phyloP scores from a whole-genome alignment of 2,797 vertebrate genomes.

The Heteromormyrus szaboi region DNA sequence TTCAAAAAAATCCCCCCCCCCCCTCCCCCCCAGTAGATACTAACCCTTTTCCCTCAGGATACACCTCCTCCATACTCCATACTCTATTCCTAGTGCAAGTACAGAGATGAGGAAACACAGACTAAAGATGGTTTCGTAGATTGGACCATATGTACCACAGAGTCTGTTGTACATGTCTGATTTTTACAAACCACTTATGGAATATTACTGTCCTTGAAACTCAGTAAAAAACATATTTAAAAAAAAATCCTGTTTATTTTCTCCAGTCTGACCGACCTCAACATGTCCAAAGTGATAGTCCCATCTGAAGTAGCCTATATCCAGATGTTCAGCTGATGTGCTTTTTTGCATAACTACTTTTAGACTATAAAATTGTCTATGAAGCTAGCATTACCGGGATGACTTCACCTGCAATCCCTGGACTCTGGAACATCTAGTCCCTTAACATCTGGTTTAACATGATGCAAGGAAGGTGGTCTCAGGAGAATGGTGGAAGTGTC shows the following conservation, averaged over 20 bases:
- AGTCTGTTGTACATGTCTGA: constrained; percentile 23
- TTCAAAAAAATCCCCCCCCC: background rate
- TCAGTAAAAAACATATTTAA: constrained; percentile 45
- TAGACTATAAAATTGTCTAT: background rate
- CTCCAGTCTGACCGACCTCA: constrained; percentile 25
- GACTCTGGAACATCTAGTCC: background rate
- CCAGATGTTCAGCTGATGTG: constrained; percentile 24
- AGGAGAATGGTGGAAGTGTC: background rate
- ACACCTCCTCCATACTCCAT: background rate
- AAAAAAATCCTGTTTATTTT: constrained; percentile 10
- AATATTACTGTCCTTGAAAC: constrained; percentile 34
- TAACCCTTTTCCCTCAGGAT: background rate
- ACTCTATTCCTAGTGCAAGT: background rate
- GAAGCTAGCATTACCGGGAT: background rate
- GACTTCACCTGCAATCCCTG: background rate
- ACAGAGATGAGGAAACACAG: background rate
- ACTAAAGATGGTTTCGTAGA: background rate
- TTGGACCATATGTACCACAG: background rate
- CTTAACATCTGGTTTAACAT: background rate
- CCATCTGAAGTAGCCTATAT: constrained; percentile 37
- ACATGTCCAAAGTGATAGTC: constrained; percentile 43
- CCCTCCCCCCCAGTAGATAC: background rate
- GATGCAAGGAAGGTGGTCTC: background rate
- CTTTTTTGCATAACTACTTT: constrained; percentile 3
- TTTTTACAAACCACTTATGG: constrained; percentile 45